phyloP scores from a whole-genome alignment of 2,797 vertebrate genomes.

The Octomys mimax region DNA sequence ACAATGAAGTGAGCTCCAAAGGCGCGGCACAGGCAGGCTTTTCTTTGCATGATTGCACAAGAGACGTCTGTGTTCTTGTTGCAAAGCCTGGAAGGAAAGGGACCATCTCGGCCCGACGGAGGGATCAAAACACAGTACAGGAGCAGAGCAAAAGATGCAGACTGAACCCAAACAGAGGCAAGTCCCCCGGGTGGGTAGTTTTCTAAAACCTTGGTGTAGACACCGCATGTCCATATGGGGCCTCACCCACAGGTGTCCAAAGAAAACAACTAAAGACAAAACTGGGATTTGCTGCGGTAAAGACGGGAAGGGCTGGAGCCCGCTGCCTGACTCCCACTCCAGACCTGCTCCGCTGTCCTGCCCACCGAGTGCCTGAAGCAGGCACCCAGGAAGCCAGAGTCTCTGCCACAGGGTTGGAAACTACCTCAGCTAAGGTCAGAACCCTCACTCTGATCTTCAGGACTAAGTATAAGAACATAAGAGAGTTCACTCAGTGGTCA shows the following conservation, averaged over 20 bases:
- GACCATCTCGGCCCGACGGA: slow-evolving; percentile 26
- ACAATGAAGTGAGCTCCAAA: slow-evolving; percentile 37
- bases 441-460: neutral
- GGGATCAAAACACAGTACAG: slow-evolving; percentile 36
- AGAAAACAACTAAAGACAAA: slow-evolving; percentile 34
- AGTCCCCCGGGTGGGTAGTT: slow-evolving; percentile 61
- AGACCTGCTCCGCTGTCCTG: too few relatives aligned
- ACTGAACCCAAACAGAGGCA: slow-evolving; percentile 69
- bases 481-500: neutral
- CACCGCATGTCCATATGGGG: slow-evolving; percentile 4
- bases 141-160: slow-evolving; percentile 12
- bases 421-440: neutral
- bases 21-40: neutral
- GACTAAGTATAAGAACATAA: neutral
- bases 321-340: neutral
- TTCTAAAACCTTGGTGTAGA: slow-evolving; percentile 58
- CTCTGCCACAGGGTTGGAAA: neutral
- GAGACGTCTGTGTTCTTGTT: neutral
- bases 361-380: neutral
- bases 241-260: slow-evolving; percentile 56
- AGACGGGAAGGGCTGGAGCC: too few relatives aligned
- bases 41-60: slow-evolving; percentile 62
- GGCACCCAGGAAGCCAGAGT: neutral
- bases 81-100: neutral
- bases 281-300: neutral